Percentiles rank a stretch among this genome's conserved stretches.
Evolutionary conservation across 2,797 vertebrate genomes (phyloP).

Genomic region (Pantherophis vulpinus): DNA sequence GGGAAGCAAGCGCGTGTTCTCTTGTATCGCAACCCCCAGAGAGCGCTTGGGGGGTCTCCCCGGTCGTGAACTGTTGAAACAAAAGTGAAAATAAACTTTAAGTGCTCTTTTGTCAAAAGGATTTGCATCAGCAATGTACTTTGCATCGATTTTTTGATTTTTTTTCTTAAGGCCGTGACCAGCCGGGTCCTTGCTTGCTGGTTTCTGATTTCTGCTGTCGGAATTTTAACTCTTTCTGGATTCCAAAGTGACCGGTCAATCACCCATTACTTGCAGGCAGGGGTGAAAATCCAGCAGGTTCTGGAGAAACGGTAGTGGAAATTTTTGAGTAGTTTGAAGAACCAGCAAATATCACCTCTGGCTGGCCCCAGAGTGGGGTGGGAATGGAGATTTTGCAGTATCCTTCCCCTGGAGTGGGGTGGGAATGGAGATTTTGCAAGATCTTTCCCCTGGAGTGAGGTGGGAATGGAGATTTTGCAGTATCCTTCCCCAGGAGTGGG

Average conservation of each 20-base stretch:
- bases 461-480: too few species aligned
- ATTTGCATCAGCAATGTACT: slow-evolving; percentile 7
- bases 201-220: background rate
- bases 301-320: too few species aligned
- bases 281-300: too few species aligned
- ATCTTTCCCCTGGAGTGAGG: too few species aligned
- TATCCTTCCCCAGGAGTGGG: too few species aligned
- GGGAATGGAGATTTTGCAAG: too few species aligned
- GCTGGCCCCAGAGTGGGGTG: too few species aligned
- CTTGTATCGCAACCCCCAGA: slow-evolving; percentile 84
- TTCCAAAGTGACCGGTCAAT: background rate
- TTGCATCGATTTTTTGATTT: slow-evolving; percentile 2
- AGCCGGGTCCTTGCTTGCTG: background rate
- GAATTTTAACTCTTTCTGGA: slow-evolving; percentile 7
- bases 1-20: slow-evolving; percentile 85
- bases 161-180: background rate
- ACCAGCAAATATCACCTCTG: too few species aligned
- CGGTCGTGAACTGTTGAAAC: slow-evolving; percentile 84
- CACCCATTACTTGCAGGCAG: background rate
- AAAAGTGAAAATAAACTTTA: slow-evolving; percentile 60
- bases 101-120: slow-evolving; percentile 38
- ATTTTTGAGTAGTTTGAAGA: too few species aligned
- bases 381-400: too few species aligned
- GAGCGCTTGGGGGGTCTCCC: slow-evolving; percentile 92
- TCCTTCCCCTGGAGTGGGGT: too few species aligned